Evolutionary conservation across 2,888 invertebrate species (phyloP).

Genomic region (Mythimna vitellina): DNA sequence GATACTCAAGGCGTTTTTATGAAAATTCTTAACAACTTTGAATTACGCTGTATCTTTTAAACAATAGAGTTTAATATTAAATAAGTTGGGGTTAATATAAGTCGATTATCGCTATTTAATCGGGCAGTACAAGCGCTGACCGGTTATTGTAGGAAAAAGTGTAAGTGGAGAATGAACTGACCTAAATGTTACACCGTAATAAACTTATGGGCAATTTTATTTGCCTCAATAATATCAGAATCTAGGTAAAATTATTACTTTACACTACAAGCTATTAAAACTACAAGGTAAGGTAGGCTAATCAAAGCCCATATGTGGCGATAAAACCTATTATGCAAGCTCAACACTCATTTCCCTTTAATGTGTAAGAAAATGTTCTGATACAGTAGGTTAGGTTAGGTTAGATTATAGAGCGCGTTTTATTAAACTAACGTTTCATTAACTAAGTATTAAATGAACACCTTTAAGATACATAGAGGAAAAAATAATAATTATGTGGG

Average conservation of each 20-base stretch:
- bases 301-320: slow-evolving; percentile 62
- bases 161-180: slow-evolving; percentile 31
- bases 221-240: slow-evolving; percentile 42
- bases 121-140: slow-evolving; percentile 4
- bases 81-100: slow-evolving; percentile 29
- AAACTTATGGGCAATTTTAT: slow-evolving; percentile 44
- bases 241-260: slow-evolving; percentile 48
- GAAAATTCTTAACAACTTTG: slow-evolving; percentile 53
- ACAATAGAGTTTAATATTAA: slow-evolving; percentile 52
- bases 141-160: slow-evolving; percentile 38
- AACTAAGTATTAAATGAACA: slow-evolving; percentile 28
- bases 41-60: slow-evolving; percentile 49
- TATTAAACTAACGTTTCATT: slow-evolving; percentile 46
- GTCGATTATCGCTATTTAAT: slow-evolving; percentile 36
- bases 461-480: not conserved
- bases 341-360: slow-evolving; percentile 51
- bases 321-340: slow-evolving; percentile 54
- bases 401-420: slow-evolving; percentile 57
- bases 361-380: slow-evolving; percentile 54
- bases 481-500: no score
- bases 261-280: slow-evolving; percentile 44
- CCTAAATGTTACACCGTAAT: slow-evolving; percentile 40
- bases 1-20: slow-evolving; percentile 64
- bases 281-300: slow-evolving; percentile 50
- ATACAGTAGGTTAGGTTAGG: no score